Evolutionary conservation across 2,888 invertebrate genomes (phyloP).

Genomic region (Germaria angustata): DNA sequence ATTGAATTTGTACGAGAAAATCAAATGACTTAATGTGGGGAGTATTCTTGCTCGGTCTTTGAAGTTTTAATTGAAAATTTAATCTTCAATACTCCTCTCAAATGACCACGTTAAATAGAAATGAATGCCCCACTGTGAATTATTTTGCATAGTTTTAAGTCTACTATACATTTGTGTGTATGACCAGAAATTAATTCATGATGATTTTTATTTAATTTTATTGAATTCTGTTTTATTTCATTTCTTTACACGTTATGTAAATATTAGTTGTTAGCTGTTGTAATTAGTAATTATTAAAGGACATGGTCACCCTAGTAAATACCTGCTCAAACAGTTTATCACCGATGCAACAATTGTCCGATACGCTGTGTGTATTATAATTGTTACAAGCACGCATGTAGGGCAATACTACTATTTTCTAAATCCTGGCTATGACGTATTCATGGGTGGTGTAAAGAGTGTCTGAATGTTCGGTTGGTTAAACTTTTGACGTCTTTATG

Average conservation of each 20-base stretch:
- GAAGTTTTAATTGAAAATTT: too few relatives aligned
- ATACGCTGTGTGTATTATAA: not conserved
- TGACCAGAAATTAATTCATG: not conserved
- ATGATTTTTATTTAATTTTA: not conserved
- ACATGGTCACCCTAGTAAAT: constrained; percentile 40
- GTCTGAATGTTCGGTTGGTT: not conserved
- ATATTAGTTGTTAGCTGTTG: constrained; percentile 4
- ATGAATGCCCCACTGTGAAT: not conserved
- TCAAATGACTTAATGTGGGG: too few relatives aligned
- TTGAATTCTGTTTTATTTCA: not conserved
- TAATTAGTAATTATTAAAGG: constrained; percentile 33
- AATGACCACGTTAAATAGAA: not conserved
- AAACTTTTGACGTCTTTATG: not conserved
- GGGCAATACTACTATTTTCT: not conserved
- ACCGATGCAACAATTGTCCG: constrained; percentile 41
- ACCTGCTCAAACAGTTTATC: not conserved
- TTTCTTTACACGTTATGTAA: constrained; percentile 23
- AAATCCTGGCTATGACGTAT: not conserved
- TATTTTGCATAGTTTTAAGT: constrained; percentile 10
- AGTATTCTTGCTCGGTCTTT: too few relatives aligned
- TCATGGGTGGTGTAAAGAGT: not conserved
- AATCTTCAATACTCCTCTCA: too few relatives aligned
- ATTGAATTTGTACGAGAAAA: too few relatives aligned
- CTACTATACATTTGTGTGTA: not conserved
- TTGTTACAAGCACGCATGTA: not conserved